Conservation (phyloP, 2,113 vertebrate genomes). For the Gnathochromis pfefferi region DNA sequence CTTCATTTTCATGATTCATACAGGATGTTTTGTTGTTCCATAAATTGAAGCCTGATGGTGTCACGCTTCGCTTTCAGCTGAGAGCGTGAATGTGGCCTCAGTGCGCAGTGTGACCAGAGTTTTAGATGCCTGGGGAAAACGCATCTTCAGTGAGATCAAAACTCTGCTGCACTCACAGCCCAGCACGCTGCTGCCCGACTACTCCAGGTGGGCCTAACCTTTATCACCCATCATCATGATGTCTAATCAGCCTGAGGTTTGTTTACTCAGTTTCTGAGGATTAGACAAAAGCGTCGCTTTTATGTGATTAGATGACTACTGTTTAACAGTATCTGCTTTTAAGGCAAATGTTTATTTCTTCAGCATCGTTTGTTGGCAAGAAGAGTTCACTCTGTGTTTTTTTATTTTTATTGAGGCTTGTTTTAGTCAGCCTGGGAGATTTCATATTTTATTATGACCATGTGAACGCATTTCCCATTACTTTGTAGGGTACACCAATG, state of each 20-base stretch:
- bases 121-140: constrained; percentile 74
- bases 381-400: background rate
- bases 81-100: constrained; percentile 69
- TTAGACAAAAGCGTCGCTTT: background rate
- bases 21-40: background rate
- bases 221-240: background rate
- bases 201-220: constrained; percentile 65
- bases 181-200: constrained; percentile 69
- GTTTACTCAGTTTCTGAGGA: background rate
- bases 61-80: constrained; percentile 53
- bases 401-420: background rate
- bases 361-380: background rate
- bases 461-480: background rate
- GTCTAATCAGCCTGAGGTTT: background rate
- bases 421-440: background rate
- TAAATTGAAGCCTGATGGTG: background rate
- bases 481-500: background rate
- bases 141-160: constrained; percentile 75
- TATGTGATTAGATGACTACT: background rate
- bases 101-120: constrained; percentile 74
- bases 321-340: background rate
- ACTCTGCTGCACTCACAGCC: constrained; percentile 72
- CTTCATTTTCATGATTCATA: background rate
- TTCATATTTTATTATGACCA: background rate
- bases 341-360: background rate